Evolutionary conservation across 2,113 vertebrate species (phyloP).

Genomic region (Cynocephalus volans): DNA sequence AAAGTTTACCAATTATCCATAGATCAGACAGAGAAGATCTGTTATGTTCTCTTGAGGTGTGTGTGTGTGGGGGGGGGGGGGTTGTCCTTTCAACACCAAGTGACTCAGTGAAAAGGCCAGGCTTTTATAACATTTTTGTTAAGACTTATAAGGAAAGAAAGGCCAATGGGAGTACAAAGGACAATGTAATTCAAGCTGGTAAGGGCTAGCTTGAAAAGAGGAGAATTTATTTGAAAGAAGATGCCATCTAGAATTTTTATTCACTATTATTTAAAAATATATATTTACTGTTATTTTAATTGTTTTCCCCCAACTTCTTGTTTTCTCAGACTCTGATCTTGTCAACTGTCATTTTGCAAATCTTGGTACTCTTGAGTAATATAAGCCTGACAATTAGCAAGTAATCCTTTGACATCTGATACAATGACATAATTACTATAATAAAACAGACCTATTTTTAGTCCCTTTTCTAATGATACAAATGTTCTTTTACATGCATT

Average conservation of each 20-base stretch:
- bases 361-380: conserved; percentile 17
- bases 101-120: background rate
- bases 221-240: background rate
- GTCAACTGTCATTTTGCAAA: conserved; percentile 47
- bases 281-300: conserved; percentile 34
- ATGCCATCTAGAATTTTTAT: conserved; percentile 52
- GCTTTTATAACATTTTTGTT: background rate
- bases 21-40: background rate
- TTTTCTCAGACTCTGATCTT: conserved; percentile 48
- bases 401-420: background rate
- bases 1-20: background rate
- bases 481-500: background rate
- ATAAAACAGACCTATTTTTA: background rate
- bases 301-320: background rate
- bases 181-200: background rate
- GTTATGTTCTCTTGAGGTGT: background rate
- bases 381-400: conserved; percentile 7
- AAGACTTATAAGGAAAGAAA: background rate
- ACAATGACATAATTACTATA: conserved; percentile 48
- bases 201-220: background rate
- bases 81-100: background rate
- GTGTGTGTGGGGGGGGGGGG: background rate
- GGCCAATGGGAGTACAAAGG: background rate
- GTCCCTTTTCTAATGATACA: conserved; percentile 43
- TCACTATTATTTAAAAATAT: conserved; percentile 64